Evolutionary conservation across 2,888 invertebrate species (phyloP).

Genomic region (Labia minor): DNA sequence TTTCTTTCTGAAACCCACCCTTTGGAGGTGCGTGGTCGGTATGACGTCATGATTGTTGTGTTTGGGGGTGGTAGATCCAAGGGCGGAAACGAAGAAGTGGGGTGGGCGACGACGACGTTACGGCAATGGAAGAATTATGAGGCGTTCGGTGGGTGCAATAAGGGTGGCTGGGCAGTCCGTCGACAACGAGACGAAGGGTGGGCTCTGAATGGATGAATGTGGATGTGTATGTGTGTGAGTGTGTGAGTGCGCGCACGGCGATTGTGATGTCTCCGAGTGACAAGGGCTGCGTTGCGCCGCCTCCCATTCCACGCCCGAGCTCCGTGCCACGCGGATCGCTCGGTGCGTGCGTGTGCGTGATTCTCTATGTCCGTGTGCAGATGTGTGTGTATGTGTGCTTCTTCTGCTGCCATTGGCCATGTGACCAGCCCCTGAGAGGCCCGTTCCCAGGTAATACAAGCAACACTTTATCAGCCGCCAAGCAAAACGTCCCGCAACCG

Average conservation of each 20-base stretch:
- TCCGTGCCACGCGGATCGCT: conserved; percentile 8
- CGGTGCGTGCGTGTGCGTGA: background rate
- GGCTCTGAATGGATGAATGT: background rate
- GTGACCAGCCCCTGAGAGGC: background rate
- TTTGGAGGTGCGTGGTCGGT: background rate
- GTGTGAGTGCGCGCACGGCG: background rate
- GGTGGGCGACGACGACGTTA: background rate
- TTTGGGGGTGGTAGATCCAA: background rate
- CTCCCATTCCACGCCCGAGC: conserved; percentile 1
- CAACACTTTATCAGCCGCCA: no score
- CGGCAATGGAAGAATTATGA: background rate
- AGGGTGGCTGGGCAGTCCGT: background rate
- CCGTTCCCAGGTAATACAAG: no score
- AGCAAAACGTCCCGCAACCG: no score
- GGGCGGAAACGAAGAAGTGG: background rate
- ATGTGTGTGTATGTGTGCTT: background rate
- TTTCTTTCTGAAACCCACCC: no score
- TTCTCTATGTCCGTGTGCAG: background rate
- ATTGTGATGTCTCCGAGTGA: conserved; percentile 3
- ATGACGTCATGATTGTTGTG: conserved; percentile 7
- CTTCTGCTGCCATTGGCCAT: background rate
- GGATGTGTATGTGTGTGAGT: background rate
- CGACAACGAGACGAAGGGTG: background rate
- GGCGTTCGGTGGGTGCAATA: background rate
- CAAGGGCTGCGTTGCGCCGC: background rate